phyloP scores from a whole-genome alignment of 1,140 invertebrate genomes.

The Hypsibius dujardini region DNA sequence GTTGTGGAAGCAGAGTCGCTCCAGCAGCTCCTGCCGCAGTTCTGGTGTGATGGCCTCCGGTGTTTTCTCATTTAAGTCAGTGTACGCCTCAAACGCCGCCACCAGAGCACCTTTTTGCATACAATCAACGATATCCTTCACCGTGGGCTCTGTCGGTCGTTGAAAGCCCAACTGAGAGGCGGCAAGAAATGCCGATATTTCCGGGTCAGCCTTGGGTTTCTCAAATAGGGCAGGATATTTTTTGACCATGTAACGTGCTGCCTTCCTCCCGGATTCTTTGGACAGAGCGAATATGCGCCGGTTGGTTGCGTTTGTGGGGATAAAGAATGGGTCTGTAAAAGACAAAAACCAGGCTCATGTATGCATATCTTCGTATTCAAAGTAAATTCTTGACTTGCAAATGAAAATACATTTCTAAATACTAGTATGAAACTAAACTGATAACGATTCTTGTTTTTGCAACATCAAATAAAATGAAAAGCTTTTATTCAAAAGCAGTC shows the following conservation, averaged over 20 bases:
- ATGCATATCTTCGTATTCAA: too few relatives aligned
- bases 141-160: slow-evolving; percentile 29
- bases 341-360: too few relatives aligned
- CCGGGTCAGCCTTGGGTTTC: slow-evolving; percentile 49
- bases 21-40: slow-evolving; percentile 50
- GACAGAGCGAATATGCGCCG: slow-evolving; percentile 58
- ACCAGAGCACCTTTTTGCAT: slow-evolving; percentile 46
- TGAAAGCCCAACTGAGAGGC: slow-evolving; percentile 4
- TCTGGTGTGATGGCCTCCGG: slow-evolving; percentile 39
- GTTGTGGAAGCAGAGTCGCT: slow-evolving; percentile 66
- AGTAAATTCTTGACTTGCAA: too few relatives aligned
- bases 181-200: slow-evolving; percentile 26
- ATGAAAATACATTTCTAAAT: slow-evolving; percentile 3
- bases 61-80: slow-evolving; percentile 44
- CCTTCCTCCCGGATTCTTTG: slow-evolving; percentile 63
- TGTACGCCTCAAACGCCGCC: slow-evolving; percentile 54
- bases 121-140: slow-evolving; percentile 42
- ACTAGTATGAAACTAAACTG: slow-evolving; percentile 14
- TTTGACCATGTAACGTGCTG: slow-evolving; percentile 61
- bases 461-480: too few relatives aligned
- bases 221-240: slow-evolving; percentile 57
- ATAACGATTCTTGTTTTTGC: too few relatives aligned
- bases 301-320: slow-evolving; percentile 22
- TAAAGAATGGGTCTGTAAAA: slow-evolving; percentile 16
- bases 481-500: too few relatives aligned